Conservation (phyloP, 1,140 invertebrate species). For the Acromyrmex heyeri region DNA sequence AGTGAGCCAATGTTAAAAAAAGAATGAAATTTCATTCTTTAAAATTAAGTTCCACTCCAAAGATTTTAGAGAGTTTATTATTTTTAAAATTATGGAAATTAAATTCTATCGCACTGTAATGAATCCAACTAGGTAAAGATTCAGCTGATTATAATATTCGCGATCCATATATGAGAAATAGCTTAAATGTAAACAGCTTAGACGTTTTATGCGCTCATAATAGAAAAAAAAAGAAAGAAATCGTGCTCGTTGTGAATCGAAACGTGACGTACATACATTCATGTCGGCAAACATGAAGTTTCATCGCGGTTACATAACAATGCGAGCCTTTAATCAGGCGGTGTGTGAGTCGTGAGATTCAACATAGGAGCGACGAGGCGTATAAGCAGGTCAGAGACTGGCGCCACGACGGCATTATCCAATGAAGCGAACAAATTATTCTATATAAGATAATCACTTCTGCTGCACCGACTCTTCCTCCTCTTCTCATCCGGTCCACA, state of each 20-base stretch:
- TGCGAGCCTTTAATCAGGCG: conserved; percentile 37
- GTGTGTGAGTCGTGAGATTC: conserved; percentile 58
- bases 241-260: conserved; percentile 55
- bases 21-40: too few relatives aligned
- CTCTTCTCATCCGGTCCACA: conserved; percentile 58
- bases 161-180: neutral
- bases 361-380: conserved; percentile 58
- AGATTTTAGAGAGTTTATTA: neutral
- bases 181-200: neutral
- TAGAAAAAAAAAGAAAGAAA: conserved; percentile 44
- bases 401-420: conserved; percentile 78
- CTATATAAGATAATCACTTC: conserved; percentile 79
- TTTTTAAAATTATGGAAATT: neutral
- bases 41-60: too few relatives aligned
- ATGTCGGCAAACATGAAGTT: conserved; percentile 34
- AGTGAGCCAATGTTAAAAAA: too few relatives aligned
- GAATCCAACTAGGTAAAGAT: neutral
- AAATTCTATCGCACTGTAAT: neutral
- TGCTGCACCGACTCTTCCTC: conserved; percentile 66
- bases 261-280: conserved; percentile 51
- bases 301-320: conserved; percentile 33
- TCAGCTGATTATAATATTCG: conserved; percentile 14
- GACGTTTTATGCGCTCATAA: neutral
- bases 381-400: conserved; percentile 71
- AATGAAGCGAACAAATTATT: conserved; percentile 78